These are phyloP conservation scores for Pluvianellus socialis DNA, from an alignment of 2,113 vertebrate genomes.

Conservation along the genomic window DNA sequence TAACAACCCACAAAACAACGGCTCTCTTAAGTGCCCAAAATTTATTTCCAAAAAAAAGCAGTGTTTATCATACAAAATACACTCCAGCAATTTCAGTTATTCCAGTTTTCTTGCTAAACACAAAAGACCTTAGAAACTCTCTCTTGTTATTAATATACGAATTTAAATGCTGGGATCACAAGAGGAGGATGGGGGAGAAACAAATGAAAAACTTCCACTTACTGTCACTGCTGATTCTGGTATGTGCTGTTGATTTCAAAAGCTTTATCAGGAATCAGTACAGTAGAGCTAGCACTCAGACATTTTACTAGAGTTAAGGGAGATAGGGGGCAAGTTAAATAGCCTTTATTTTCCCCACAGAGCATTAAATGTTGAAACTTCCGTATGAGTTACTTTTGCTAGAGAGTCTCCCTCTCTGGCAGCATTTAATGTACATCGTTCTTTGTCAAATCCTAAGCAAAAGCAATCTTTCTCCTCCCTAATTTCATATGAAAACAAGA, in stretches of 20 bases:
- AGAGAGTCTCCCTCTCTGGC: neutral
- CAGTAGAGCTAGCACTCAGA: neutral
- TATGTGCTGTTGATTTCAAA: fast-evolving
- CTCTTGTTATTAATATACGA: neutral
- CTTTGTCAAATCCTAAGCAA: neutral
- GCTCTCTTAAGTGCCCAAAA: neutral
- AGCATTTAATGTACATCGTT: neutral
- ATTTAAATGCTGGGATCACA: neutral
- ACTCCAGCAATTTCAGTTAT: neutral
- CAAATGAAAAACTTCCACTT: neutral
- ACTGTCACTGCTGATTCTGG: neutral
- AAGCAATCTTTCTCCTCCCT: neutral
- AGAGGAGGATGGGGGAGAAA: neutral
- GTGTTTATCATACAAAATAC: neutral
- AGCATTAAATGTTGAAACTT: neutral
- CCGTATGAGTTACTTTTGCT: neutral
- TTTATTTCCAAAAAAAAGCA: neutral
- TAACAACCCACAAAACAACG: neutral
- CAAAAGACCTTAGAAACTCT: neutral
- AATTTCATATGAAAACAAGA: neutral
- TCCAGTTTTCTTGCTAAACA: neutral
- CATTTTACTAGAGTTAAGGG: neutral
- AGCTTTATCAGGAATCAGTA: neutral
- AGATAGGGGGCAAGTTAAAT: too few species aligned
- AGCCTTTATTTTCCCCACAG: neutral